A percentile compares a stretch with the other conserved stretches of the same genome.
phyloP scores from a whole-genome alignment of 2,113 vertebrate species.

The Terrapene triunguis region DNA sequence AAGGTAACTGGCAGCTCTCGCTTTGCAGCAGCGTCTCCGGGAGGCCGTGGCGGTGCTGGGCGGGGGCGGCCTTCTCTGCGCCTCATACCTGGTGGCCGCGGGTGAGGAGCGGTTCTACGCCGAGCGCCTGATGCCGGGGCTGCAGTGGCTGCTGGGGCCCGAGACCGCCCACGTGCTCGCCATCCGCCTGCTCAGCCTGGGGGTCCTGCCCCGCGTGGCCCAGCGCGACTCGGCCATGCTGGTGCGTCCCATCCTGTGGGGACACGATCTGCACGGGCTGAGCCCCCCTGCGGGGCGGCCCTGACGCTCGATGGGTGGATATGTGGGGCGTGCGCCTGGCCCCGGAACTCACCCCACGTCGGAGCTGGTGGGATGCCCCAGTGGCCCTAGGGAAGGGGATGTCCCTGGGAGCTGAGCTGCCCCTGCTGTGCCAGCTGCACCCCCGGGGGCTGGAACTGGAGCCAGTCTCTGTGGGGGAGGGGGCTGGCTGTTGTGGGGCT shows the following conservation, averaged over 20 bases:
- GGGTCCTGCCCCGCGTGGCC: conserved; percentile 82
- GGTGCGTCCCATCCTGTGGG: conserved; percentile 70
- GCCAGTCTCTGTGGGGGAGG: too few relatives aligned
- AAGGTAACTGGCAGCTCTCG: conserved; percentile 75
- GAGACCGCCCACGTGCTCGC: conserved; percentile 86
- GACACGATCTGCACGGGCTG: too few relatives aligned
- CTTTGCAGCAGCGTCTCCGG: conserved; percentile 77
- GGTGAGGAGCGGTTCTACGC: conserved; percentile 89
- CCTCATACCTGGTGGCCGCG: neutral
- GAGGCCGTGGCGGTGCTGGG: neutral
- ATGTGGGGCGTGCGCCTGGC: too few relatives aligned
- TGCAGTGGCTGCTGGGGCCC: conserved; percentile 85
- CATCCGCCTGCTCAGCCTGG: conserved; percentile 80
- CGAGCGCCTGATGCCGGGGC: conserved; percentile 85
- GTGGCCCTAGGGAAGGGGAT: too few relatives aligned
- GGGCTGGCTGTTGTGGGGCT: neutral
- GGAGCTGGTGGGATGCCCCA: too few relatives aligned
- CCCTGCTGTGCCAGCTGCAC: too few relatives aligned
- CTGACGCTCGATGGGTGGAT: too few relatives aligned
- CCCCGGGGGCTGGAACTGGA: too few relatives aligned
- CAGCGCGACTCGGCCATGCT: conserved; percentile 84
- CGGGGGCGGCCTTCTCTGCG: neutral
- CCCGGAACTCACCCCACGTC: too few relatives aligned
- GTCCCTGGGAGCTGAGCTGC: too few relatives aligned
- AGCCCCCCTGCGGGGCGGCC: too few relatives aligned